Evolutionary conservation across 2,888 invertebrate species (phyloP), one percentile per base, ranked within the genome.

Genomic region (Nemapogon koenigi): DNA sequence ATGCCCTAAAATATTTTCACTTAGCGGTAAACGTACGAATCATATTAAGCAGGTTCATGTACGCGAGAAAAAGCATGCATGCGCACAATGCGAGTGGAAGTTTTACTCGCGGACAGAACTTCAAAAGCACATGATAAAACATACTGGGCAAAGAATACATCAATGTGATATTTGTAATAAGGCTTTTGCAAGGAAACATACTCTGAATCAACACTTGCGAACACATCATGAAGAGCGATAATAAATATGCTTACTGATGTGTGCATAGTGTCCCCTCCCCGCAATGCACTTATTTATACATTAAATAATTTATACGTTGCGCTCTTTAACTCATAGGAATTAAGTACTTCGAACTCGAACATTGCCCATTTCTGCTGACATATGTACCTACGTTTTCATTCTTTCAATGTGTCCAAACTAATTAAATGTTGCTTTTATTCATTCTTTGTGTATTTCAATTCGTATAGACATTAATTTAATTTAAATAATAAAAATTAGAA

Each of bases 151-250:
- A 16, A 37, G 13, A 17, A 14, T 37, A 3, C 28, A 37, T 13
- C 28, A 28, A 13, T 37, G 37, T 17, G 26, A 26, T 3, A 43
- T 57, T 2, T 65, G 63, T 39, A 46, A 43, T 25, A 56, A 55
- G 41, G 49, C 51, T n/a, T 63, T 59, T 45, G 51, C 51, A 32
- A 56, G 57, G 41, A 43, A 49, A n/a, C 47, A 46, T 16, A 57
- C 52, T 1, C 41, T 60, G 27, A 46, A 54, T 36, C 57, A 53
- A 37, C 54, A 60, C 39, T 48, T 75, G 76, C 48, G 75, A 13
- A 76, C 78, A 6, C 78, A 78, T 42, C 69, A 67, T 32, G 70
- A 76, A 45, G 75, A 75, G 47, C 60, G 73, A 37, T 43, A 73
- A 27, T 72, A 49, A 17, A 50, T 51, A 16, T 47, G 37, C 29